Evolutionary conservation across 2,888 invertebrate species (phyloP).

Genomic region (Eupithecia insigniata): DNA sequence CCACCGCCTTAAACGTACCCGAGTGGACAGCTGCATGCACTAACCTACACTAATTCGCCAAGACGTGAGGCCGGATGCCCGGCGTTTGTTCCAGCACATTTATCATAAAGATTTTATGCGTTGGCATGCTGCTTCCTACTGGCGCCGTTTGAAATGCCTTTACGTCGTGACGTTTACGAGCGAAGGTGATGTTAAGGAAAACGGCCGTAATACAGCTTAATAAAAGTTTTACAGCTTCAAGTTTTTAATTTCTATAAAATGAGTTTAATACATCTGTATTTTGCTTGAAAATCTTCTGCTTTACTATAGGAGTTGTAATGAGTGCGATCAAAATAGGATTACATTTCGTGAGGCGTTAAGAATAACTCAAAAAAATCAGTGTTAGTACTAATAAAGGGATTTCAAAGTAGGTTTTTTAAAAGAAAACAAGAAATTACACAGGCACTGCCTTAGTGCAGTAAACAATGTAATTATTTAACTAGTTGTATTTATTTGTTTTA

Average conservation of each 20-base stretch:
- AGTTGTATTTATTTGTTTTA: no score
- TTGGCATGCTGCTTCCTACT: background rate
- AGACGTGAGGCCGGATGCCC: conserved; percentile 8
- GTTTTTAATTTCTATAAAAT: background rate
- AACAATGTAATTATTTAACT: no score
- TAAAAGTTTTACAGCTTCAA: background rate
- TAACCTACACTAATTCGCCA: conserved; percentile 20
- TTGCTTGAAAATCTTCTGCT: background rate
- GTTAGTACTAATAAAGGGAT: no score
- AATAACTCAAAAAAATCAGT: no score
- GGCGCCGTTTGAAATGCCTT: conserved; percentile 9
- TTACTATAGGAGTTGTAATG: background rate
- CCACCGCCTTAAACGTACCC: background rate
- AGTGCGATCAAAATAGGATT: no score
- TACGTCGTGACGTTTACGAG: conserved; percentile 4
- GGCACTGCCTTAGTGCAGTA: no score
- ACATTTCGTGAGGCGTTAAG: no score
- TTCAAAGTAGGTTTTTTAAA: no score
- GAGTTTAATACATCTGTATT: background rate
- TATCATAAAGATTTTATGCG: conserved; percentile 14
- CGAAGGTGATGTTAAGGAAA: conserved; percentile 1
- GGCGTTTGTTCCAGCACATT: conserved; percentile 19
- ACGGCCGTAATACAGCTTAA: background rate
- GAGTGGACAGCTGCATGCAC: conserved; percentile 14
- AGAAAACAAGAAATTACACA: no score